A percentile compares a stretch with the other conserved stretches of the same genome.
Conservation (phyloP, 2,797 vertebrate genomes). For the Pteropus rufus region DNA sequence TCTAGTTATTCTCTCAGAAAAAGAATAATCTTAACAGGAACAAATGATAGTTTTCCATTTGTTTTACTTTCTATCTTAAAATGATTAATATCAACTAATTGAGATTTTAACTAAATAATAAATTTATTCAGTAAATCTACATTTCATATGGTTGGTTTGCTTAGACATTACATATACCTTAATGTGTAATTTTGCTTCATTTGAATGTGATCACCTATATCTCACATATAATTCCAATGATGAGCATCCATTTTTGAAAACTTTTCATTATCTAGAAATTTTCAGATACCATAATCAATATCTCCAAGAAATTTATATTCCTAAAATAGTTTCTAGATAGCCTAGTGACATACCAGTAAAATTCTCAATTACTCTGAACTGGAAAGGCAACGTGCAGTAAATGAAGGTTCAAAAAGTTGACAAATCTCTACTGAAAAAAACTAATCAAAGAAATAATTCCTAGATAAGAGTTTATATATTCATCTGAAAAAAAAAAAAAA, state of each 20-base stretch:
- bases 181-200: neutral
- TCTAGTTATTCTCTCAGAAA: neutral
- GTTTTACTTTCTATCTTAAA: neutral
- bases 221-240: neutral
- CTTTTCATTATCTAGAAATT: neutral
- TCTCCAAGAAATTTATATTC: neutral
- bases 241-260: conserved; percentile 43
- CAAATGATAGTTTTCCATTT: neutral
- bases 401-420: neutral
- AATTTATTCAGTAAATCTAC: neutral
- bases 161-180: neutral
- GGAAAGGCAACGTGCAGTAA: neutral
- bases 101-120: conserved; percentile 20
- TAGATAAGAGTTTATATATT: neutral
- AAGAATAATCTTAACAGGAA: neutral
- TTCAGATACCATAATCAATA: neutral
- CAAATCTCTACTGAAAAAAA: neutral
- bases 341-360: neutral
- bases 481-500: neutral
- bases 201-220: neutral
- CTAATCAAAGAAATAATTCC: neutral
- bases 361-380: conserved; percentile 9
- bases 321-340: neutral
- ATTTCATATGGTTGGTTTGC: neutral
- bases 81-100: neutral